phyloP scores from a whole-genome alignment of 1,140 invertebrate genomes.

The Tetragonula clypearis region DNA sequence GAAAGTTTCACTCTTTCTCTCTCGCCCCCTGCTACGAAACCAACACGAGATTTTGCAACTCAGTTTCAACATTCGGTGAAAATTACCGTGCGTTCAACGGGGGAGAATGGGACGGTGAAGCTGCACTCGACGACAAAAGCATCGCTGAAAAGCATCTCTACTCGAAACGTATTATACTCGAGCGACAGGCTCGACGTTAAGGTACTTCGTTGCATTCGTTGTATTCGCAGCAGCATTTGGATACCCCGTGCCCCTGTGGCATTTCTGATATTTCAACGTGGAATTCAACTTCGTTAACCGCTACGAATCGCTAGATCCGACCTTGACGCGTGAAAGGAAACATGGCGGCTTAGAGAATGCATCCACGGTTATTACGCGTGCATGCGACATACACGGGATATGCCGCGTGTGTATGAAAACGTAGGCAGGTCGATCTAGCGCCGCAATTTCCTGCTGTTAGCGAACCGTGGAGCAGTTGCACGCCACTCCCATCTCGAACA shows the following conservation, averaged over 20 bases:
- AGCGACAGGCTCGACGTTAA: too few species aligned
- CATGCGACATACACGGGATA: background rate
- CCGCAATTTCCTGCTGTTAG: slow-evolving; percentile 41
- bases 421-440: slow-evolving; percentile 29
- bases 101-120: background rate
- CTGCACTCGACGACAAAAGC: too few species aligned
- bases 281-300: slow-evolving; percentile 49
- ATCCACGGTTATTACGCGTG: slow-evolving; percentile 26
- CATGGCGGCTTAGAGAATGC: slow-evolving; percentile 40
- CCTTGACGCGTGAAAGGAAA: slow-evolving; percentile 70
- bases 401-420: slow-evolving; percentile 29
- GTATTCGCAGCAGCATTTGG: too few species aligned
- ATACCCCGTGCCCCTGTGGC: too few species aligned
- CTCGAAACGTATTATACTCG: too few species aligned
- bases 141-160: too few species aligned
- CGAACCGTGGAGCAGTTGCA: background rate
- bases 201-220: background rate
- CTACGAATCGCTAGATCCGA: slow-evolving; percentile 54
- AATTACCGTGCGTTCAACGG: background rate
- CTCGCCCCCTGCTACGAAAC: too few species aligned
- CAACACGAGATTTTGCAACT: too few species aligned
- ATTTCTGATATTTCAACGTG: background rate
- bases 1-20: too few species aligned
- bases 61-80: too few species aligned
- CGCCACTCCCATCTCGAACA: slow-evolving; percentile 10